phyloP scores from a whole-genome alignment of 2,113 vertebrate species.

The Pterocles burchelli region DNA sequence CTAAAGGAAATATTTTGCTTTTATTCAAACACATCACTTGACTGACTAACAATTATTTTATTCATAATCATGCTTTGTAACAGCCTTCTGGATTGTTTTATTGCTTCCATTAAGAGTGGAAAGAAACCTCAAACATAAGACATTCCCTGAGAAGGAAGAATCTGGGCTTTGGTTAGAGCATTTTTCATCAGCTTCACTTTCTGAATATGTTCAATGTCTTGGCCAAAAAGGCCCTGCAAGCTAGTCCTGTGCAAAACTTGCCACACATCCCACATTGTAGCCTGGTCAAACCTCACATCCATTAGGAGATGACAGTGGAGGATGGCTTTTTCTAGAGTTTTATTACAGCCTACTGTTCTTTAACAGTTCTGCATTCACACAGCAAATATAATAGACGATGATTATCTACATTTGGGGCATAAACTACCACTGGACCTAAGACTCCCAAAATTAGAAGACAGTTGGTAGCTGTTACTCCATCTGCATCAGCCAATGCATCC shows the following conservation, averaged over 20 bases:
- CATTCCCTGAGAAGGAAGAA: slow-evolving; percentile 12
- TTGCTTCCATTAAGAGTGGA: slow-evolving; percentile 16
- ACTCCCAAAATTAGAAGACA: neutral
- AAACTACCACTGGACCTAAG: neutral
- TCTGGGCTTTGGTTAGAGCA: neutral
- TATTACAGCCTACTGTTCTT: neutral
- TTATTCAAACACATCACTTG: neutral
- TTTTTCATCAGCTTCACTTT: slow-evolving; percentile 26
- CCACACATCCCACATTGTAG: neutral
- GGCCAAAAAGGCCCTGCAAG: neutral
- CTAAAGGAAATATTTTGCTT: slow-evolving; percentile 9
- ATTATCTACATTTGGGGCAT: neutral
- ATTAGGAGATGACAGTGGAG: neutral
- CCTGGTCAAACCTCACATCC: neutral
- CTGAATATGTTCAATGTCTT: neutral
- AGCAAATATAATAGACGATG: neutral
- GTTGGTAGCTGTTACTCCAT: neutral
- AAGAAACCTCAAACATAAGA: neutral
- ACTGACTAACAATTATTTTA: slow-evolving; percentile 20
- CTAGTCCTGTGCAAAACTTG: neutral
- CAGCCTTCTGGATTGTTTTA: slow-evolving; percentile 1
- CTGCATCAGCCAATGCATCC: neutral
- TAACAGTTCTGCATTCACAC: neutral
- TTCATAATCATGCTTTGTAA: slow-evolving; percentile 3
- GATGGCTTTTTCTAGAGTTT: neutral